Base-by-base conservation (phyloP, 2,113 vertebrate genomes). In the Manacus vitellinus region DNA sequence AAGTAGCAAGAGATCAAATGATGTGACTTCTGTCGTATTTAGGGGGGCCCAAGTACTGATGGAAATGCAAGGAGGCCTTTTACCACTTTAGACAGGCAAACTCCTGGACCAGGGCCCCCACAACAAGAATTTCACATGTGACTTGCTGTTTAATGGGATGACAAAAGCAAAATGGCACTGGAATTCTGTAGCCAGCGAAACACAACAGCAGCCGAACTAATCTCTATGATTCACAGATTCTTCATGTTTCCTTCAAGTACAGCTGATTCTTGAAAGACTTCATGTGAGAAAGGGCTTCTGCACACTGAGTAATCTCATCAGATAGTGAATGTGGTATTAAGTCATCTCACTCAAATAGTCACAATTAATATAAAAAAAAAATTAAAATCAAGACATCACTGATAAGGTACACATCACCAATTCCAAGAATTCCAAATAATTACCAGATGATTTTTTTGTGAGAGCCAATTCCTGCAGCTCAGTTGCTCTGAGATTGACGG, bases 11-110 rank as follows among this genome's bases (percentile, higher is more conserved):
- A 80, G 80, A 76, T 59, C 30, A 35, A 77, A 27, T n/a, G 7
- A 13, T 24, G 9, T 9, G 54, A 58, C 25, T 73, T 61, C 20
- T 35, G n/a, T 24, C 5, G 5, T 4, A 3, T 61, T 61, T 82
- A 20, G 8, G 31, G 41, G 12, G 14, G 24, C 41, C 30, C 1
- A 0, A 3, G 13, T 14, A 12, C 25, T 5, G 11, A 39, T 2
- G 6, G 61, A 56, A 85, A 20, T 4, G 33, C 14, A n/a, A 33
- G 43, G 35, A 59, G 47, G 31, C 14, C 49, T 44, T 33, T 90
- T 18, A 47, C n/a, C 44, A 7, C 3, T 28, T 37, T 39, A 30
- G 71, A 56, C 51, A 43, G 54, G 35, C 14, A 49, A 61, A 56
- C 8, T 61, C 49, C n/a, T 68, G 61, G 51, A 59, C 33, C 0